A percentile compares a stretch with the other conserved stretches of the same genome.
These are phyloP conservation scores for Orchesellides sinensis DNA, from an alignment of 2,888 invertebrate genomes.

Conservation along the genomic window DNA sequence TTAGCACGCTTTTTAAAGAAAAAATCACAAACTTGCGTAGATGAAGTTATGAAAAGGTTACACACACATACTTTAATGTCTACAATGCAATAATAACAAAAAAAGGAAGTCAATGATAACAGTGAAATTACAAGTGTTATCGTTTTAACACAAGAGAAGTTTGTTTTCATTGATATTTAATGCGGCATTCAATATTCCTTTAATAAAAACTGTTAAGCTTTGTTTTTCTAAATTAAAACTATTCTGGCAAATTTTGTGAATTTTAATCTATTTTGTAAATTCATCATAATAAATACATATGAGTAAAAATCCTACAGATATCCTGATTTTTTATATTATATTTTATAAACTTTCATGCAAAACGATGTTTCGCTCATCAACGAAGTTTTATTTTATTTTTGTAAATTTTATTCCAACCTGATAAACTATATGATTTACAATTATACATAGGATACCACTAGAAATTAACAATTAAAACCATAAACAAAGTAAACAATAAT, in stretches of 20 bases:
- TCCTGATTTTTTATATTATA: too few species aligned
- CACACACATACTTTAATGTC: not conserved
- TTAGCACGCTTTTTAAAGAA: conserved; percentile 18
- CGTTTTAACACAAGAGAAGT: too few species aligned
- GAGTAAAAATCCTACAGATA: too few species aligned
- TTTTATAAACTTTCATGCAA: too few species aligned
- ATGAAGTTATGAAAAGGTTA: not conserved
- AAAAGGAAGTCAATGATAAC: conserved; percentile 7
- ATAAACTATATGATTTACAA: not conserved
- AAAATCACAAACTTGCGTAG: conserved; percentile 6
- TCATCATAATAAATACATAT: too few species aligned
- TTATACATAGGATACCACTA: not conserved
- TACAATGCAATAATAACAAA: too few species aligned
- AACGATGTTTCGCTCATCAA: not conserved
- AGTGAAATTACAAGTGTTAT: too few species aligned
- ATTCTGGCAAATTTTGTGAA: too few species aligned
- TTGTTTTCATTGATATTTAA: too few species aligned
- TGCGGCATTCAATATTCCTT: too few species aligned
- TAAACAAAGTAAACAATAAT: not conserved
- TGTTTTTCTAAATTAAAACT: not conserved
- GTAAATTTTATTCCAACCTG: not conserved
- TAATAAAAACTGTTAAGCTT: not conserved
- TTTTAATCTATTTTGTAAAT: too few species aligned
- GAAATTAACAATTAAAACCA: not conserved
- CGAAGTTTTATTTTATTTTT: not conserved